Base-by-base conservation (phyloP, 2,888 invertebrate genomes). In the Leptopilina drosophilae region DNA sequence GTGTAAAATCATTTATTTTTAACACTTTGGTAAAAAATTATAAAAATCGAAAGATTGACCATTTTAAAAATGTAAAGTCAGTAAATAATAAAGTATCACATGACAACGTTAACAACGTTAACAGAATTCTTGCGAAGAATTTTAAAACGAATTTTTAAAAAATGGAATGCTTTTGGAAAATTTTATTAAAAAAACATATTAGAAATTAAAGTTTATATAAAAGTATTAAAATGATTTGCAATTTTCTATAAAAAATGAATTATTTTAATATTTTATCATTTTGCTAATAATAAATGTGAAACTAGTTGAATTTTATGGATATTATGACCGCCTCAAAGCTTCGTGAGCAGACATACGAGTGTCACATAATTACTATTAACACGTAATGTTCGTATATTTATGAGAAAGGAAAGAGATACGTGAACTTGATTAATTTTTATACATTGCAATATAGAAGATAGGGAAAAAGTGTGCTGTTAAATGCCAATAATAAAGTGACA, bases 281-380 rank as follows among this genome's bases (percentile, higher is more conserved):
- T 33, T 33, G 33, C 33, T 3, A 33, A 33, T 33, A 33, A 3
- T 33, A 33, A 33, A 33, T 33, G 33, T 14, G 53, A 73, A 73
- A 53, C 56, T 56, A 33, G 33, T 73, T 53, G 56, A 73, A 73
- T 53, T 73, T 73, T 73, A 73, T 73, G 69, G 56, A 33, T 33
- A 33, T n/a, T 9, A 33, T 9, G 53, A 40, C 33, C 56, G 56
- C 49, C 56, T 56, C 49, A 73, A 5, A 33, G 20, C 33, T 33
- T 49, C 56, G 33, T 56, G 46, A 14, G 56, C n/a, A 73, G 53
- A 73, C 69, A 42, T 49, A 56, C 7, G 56, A 56, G 56, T 73
- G 53, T 73, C 73, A 53, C 56, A 73, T 73, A 73, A 73, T 73
- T 73, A 73, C n/a, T 73, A 26, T 73, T 73, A 73, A 73, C 56